Conservation (phyloP, 2,888 invertebrate genomes). For the Leucophenga maculata region DNA sequence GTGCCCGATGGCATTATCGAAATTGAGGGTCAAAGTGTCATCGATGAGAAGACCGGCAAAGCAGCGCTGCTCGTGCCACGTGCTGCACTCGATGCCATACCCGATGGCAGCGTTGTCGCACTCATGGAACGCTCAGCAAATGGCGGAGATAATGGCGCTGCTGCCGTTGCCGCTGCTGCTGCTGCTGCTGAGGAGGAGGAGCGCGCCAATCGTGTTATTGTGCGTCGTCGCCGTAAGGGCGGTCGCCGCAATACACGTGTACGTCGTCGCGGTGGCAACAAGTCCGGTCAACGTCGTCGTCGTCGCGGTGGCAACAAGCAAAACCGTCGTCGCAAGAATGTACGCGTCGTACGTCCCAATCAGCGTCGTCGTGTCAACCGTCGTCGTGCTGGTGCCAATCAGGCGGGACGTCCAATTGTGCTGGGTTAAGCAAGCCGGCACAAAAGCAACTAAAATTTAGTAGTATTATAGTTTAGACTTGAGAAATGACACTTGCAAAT, state of each 20-base stretch:
- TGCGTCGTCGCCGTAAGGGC: slow-evolving; percentile 57
- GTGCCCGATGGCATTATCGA: slow-evolving; percentile 65
- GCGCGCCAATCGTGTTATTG: slow-evolving; percentile 63
- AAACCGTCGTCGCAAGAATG: slow-evolving; percentile 43
- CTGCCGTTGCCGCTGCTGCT: slow-evolving; percentile 26
- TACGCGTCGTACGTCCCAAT: slow-evolving; percentile 40
- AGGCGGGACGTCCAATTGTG: slow-evolving; percentile 35
- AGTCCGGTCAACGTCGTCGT: slow-evolving; percentile 28
- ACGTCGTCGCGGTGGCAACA: slow-evolving; percentile 32
- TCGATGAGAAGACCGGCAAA: slow-evolving; percentile 66
- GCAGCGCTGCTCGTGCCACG: slow-evolving; percentile 64
- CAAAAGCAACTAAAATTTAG: background rate
- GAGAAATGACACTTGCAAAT: slow-evolving; percentile 29
- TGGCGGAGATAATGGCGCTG: slow-evolving; percentile 30
- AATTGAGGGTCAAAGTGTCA: slow-evolving; percentile 63
- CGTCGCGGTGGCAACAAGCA: slow-evolving; percentile 42
- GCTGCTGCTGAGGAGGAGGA: slow-evolving; percentile 49
- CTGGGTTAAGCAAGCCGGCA: slow-evolving; percentile 37
- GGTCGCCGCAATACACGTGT: slow-evolving; percentile 51
- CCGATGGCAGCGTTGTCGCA: slow-evolving; percentile 66
- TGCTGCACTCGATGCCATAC: slow-evolving; percentile 62
- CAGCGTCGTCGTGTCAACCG: slow-evolving; percentile 44
- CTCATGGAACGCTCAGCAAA: slow-evolving; percentile 55
- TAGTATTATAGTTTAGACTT: slow-evolving; percentile 62
- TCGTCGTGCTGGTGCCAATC: slow-evolving; percentile 38